A percentile compares a stretch with the other conserved stretches of the same genome.
Conservation (phyloP, 2,797 vertebrate genomes). For the Aratinga solstitialis region DNA sequence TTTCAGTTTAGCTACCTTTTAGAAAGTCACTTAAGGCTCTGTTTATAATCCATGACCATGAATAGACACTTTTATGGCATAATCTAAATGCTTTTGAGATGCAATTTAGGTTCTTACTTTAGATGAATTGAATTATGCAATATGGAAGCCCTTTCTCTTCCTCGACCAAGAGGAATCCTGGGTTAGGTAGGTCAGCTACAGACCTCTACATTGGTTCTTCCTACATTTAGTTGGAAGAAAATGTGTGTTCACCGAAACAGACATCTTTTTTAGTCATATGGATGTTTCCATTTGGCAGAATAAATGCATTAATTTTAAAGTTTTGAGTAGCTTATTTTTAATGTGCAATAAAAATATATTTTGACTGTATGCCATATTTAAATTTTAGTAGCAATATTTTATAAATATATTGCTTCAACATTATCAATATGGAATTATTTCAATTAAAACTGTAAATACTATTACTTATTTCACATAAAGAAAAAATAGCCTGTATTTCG, state of each 20-base stretch:
- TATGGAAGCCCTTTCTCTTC: not conserved
- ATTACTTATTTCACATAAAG: not conserved
- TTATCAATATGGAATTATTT: not conserved
- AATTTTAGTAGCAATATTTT: not conserved
- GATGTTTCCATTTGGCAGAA: not conserved
- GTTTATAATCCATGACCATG: not conserved
- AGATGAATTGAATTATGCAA: not conserved
- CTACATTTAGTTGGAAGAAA: not conserved
- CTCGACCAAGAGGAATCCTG: not conserved
- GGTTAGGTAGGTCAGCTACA: not conserved
- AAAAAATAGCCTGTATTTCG: not conserved
- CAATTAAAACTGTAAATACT: not conserved
- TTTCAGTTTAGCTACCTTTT: not conserved
- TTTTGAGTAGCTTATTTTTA: not conserved
- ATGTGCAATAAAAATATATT: not conserved
- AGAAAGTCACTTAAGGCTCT: not conserved
- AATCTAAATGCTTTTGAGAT: not conserved
- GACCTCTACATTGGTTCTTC: not conserved
- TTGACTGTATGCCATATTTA: not conserved
- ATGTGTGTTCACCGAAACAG: not conserved
- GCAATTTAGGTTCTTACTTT: not conserved
- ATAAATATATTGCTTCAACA: not conserved
- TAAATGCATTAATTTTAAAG: not conserved
- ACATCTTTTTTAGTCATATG: not conserved
- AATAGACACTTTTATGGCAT: not conserved